Evolutionary conservation across 2,888 invertebrate genomes (phyloP).

Genomic region (Abscondita cerata): DNA sequence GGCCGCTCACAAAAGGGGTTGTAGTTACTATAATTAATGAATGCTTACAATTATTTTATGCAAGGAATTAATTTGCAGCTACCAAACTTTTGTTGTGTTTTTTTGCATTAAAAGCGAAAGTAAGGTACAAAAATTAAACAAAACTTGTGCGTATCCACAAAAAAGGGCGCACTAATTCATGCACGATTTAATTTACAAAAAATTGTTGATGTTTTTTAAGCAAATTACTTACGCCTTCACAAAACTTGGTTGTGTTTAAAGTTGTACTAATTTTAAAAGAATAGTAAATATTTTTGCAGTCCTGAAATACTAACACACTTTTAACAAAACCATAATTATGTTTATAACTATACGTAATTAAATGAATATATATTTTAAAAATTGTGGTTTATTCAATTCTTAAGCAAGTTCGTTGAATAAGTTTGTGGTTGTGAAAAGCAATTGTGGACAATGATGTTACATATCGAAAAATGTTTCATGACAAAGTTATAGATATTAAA

Average conservation of each 20-base stretch:
- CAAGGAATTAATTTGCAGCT: conserved; percentile 22
- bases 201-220: conserved; percentile 24
- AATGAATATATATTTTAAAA: too few species aligned
- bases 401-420: too few species aligned
- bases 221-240: conserved; percentile 21
- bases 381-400: too few species aligned
- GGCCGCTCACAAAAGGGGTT: conserved; percentile 34
- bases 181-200: conserved; percentile 17
- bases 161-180: conserved; percentile 3
- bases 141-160: conserved; percentile 5
- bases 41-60: conserved; percentile 28
- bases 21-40: conserved; percentile 30
- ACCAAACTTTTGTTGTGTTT: conserved; percentile 3
- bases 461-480: too few species aligned
- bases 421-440: too few species aligned
- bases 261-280: conserved; percentile 7
- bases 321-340: too few species aligned
- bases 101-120: neutral
- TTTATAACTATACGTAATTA: too few species aligned
- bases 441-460: too few species aligned
- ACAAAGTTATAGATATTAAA: too few species aligned
- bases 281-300: too few species aligned
- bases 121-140: conserved; percentile 7
- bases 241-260: conserved; percentile 25
- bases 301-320: too few species aligned